Evolutionary conservation across 2,113 vertebrate genomes (phyloP), one percentile per base, ranked within the genome.

Genomic region (Orthonyx spaldingii): DNA sequence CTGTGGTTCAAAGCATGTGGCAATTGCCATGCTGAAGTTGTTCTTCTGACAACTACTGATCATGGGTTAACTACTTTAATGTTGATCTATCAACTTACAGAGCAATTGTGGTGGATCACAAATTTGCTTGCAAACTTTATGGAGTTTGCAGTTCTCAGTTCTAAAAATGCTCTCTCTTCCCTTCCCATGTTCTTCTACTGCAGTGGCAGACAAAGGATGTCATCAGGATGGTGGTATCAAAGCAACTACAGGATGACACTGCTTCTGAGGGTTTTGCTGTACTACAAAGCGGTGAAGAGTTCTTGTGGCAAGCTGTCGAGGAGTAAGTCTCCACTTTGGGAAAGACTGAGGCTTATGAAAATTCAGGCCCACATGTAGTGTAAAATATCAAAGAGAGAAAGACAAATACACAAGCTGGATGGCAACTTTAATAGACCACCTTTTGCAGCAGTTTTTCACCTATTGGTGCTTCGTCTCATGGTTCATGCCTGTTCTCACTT

Each of bases 201-300:
- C 55, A n/a, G 24, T 2, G 7, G 44, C 44, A 80, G 56, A 75
- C 37, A 61, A 79, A 79, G 53, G n/a, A 30, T 16, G 39, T 39
- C 16, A 56, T 42, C 7, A 28, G 57, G 49, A 47, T 3, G 13
- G 49, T 33, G 16, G 27, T 30, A 92, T 39, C 33, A 60, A 84
- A 80, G 71, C 30, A 91, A 37, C 14, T n/a, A 22, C 10, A 71
- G 61, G 28, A 41, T 57, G 37, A 27, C 46, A 10, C n/a, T 44
- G 37, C 74, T 75, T 63, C 66, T 76, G 37, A 68, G 47, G n/a
- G 47, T 61, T 87, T 96, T 89, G 23, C 33, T 78, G 11, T 82
- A 13, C 30, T 74, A 16, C n/a, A n/a, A n/a, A n/a, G n/a, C n/a
- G n/a, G 28, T 55, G 35, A 75, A 76, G n/a, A 42, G 47, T 42